Percentiles rank a stretch among this genome's conserved stretches.
These are phyloP conservation scores for Himalopsyche japonica DNA, from an alignment of 2,888 invertebrate genomes.

Conservation along the genomic window DNA sequence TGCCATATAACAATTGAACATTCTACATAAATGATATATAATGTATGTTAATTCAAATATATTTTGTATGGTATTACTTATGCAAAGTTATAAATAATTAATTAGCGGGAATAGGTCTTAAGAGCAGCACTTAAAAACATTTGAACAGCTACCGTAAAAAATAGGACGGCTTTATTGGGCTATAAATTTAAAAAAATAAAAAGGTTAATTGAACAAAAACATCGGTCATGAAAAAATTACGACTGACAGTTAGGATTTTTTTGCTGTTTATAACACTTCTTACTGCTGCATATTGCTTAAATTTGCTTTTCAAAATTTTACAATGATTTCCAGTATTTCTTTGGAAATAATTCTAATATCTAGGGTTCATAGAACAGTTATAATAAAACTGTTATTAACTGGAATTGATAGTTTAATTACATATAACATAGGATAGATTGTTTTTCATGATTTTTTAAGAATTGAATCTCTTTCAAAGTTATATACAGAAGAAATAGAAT, in stretches of 20 bases:
- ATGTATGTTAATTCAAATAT: background rate
- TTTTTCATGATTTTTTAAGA: no score
- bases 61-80: background rate
- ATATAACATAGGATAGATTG: no score
- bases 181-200: background rate
- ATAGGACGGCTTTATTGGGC: background rate
- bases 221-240: background rate
- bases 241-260: background rate
- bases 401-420: no score
- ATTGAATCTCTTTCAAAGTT: no score
- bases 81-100: background rate
- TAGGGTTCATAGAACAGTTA: no score
- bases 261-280: background rate
- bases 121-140: background rate
- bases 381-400: no score
- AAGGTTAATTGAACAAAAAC: background rate
- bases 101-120: background rate
- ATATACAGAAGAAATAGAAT: no score
- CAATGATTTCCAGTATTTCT: no score
- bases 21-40: background rate
- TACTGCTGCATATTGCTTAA: background rate
- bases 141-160: background rate
- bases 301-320: background rate
- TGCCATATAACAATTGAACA: no score
- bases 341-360: no score